Evolutionary conservation across 2,888 invertebrate genomes (phyloP), one percentile per base, ranked within the genome.

Genomic region (Athrips mouffetella): DNA sequence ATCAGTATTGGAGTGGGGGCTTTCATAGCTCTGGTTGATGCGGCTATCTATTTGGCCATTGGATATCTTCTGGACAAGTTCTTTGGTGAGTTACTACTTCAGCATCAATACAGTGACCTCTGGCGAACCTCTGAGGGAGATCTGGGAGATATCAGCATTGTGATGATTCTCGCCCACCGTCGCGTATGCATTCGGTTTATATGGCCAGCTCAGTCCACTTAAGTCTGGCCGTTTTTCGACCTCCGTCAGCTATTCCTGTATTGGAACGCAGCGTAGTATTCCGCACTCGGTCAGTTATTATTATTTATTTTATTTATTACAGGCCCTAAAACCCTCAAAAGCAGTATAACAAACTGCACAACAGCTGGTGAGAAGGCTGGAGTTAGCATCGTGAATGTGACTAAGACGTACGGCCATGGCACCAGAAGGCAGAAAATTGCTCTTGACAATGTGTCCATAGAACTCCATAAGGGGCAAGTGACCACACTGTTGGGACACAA

Each of bases 401-500:
- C 90, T 41, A 97, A 95, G 76, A 78, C 91, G 30, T 96, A 93
- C 73, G 77, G 88, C 1, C 58, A 58, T 33, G 57, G 68, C 0
- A 56, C 68, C 0, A 49, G 74, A 0, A 52, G 65, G 0, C 50
- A 63, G 0, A 90, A 91, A 53, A 74, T 90, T 11, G 97, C 97
- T 0, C 90, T 97, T 0, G 91, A 92, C 54, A 91, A 93, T 59
- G 91, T 98, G 10, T 93, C 91, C 13, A 72, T 97, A 7, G 94
- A 95, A 57, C 93, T 98, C 58, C 93, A 93, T 50, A 92, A 94
- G 67, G 93, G 93, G 27, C 95, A 97, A 74, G 94, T 97, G 40
- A 96, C 96, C 0, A 93, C 96, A 10, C 90, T 98, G 54, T 82
- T 97, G 16, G 97, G 97, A 0, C 93, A 97, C 59, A 97, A 97